Conservation (phyloP, 2,113 vertebrate species). For the Beaufortia kweichowensis region DNA sequence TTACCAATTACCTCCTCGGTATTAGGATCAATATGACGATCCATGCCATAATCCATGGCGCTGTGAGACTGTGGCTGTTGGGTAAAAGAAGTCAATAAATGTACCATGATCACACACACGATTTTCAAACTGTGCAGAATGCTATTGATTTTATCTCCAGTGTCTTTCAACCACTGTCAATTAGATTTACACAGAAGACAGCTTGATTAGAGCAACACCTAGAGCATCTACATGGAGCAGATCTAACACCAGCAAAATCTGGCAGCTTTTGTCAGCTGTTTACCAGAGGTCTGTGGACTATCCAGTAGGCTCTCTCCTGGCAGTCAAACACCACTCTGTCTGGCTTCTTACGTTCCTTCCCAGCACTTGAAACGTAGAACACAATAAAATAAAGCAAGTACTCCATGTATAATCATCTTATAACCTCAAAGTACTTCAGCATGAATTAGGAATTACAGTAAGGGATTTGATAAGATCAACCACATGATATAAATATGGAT, state of each 20-base stretch:
- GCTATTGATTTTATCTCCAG: no score
- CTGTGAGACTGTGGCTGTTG: constrained; percentile 81
- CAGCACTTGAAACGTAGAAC: constrained; percentile 74
- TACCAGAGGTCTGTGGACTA: constrained; percentile 89
- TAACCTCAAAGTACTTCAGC: background rate
- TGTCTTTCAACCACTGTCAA: background rate
- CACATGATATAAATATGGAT: constrained; percentile 14
- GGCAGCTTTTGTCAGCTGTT: constrained; percentile 48
- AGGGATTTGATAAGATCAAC: background rate
- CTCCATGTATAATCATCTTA: background rate
- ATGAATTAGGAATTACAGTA: background rate
- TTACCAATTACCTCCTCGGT: constrained; percentile 86
- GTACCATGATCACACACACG: no score
- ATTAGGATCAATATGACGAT: constrained; percentile 83
- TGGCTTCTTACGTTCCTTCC: constrained; percentile 83
- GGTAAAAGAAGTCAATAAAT: background rate
- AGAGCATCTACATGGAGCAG: background rate
- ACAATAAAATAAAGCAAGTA: background rate
- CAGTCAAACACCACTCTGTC: constrained; percentile 90
- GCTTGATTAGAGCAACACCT: background rate
- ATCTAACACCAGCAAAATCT: background rate
- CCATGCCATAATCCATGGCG: constrained; percentile 81
- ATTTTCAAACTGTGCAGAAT: no score
- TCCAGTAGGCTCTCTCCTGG: constrained; percentile 96
- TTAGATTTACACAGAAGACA: no score